A percentile compares a stretch with the other conserved stretches of the same genome.
These are phyloP conservation scores for Anastrepha ludens DNA, from an alignment of 1,140 invertebrate genomes.

Conservation along the genomic window DNA sequence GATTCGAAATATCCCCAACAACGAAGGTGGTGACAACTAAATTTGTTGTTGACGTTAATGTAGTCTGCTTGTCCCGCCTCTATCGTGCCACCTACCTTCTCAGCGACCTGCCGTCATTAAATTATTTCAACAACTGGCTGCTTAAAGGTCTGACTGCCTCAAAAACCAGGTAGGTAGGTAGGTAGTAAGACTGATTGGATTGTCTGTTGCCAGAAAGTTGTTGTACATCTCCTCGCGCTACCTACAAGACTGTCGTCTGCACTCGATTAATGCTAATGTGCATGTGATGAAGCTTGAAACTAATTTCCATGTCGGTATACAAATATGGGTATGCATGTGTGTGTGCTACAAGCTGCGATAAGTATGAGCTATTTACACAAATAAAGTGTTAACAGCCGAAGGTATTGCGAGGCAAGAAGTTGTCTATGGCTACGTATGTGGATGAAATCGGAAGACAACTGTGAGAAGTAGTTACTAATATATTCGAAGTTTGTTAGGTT, in stretches of 20 bases:
- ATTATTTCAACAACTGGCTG: neutral
- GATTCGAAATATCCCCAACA: neutral
- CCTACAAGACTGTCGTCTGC: neutral
- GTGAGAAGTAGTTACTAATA: neutral
- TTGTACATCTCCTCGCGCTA: slow-evolving; percentile 6
- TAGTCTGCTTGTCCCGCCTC: neutral
- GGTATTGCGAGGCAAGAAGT: neutral
- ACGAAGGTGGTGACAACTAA: slow-evolving; percentile 16
- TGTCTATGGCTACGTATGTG: neutral
- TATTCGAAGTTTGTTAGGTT: slow-evolving; percentile 26
- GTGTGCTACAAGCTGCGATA: neutral
- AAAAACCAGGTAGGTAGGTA: neutral
- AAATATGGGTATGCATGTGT: too few species aligned
- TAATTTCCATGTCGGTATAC: slow-evolving; percentile 16
- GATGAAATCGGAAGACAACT: slow-evolving; percentile 12
- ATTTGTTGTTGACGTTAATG: slow-evolving; percentile 42
- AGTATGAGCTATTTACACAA: slow-evolving; percentile 30
- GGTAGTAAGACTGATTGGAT: neutral
- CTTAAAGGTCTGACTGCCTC: slow-evolving; percentile 7
- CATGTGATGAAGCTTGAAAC: slow-evolving; percentile 34
- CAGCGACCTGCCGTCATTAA: neutral
- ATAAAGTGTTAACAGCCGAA: slow-evolving; percentile 47
- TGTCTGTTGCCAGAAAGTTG: neutral
- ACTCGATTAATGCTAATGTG: slow-evolving; percentile 39
- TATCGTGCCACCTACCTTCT: neutral